phyloP scores from a whole-genome alignment of 2,888 invertebrate genomes.

The Cremastinae sp. region DNA sequence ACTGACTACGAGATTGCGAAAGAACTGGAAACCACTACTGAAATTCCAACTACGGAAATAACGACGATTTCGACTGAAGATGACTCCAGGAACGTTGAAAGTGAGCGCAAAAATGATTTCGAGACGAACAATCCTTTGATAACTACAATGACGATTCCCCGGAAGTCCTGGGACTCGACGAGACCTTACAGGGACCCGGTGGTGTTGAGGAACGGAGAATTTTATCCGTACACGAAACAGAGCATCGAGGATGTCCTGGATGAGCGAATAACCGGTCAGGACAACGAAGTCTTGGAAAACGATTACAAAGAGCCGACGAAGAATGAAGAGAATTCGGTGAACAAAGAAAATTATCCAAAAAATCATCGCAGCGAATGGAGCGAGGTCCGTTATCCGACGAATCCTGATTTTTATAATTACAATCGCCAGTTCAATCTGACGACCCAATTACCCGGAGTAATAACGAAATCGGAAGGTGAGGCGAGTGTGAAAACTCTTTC shows the following conservation, averaged over 20 bases:
- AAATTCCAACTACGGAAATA: slow-evolving; percentile 67
- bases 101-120: slow-evolving; percentile 14
- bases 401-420: slow-evolving; percentile 52
- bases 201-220: slow-evolving; percentile 76
- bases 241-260: slow-evolving; percentile 63
- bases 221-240: slow-evolving; percentile 64
- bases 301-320: slow-evolving; percentile 46
- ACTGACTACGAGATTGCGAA: too few relatives aligned
- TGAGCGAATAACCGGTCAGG: slow-evolving; percentile 69
- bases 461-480: slow-evolving; percentile 59
- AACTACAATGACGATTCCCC: slow-evolving; percentile 60
- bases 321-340: slow-evolving; percentile 70
- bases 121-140: slow-evolving; percentile 42
- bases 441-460: slow-evolving; percentile 57
- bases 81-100: slow-evolving; percentile 68
- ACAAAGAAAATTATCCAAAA: slow-evolving; percentile 76
- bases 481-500: slow-evolving; percentile 67
- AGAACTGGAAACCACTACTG: slow-evolving; percentile 32
- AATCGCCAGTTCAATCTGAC: slow-evolving; percentile 46
- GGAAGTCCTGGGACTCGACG: slow-evolving; percentile 76
- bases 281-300: slow-evolving; percentile 44
- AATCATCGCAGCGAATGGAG: slow-evolving; percentile 76
- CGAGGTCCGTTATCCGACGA: slow-evolving; percentile 73
- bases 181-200: slow-evolving; percentile 77
- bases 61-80: slow-evolving; percentile 65